phyloP scores from a whole-genome alignment of 2,888 invertebrate genomes.

The Drosophila pullipes region DNA sequence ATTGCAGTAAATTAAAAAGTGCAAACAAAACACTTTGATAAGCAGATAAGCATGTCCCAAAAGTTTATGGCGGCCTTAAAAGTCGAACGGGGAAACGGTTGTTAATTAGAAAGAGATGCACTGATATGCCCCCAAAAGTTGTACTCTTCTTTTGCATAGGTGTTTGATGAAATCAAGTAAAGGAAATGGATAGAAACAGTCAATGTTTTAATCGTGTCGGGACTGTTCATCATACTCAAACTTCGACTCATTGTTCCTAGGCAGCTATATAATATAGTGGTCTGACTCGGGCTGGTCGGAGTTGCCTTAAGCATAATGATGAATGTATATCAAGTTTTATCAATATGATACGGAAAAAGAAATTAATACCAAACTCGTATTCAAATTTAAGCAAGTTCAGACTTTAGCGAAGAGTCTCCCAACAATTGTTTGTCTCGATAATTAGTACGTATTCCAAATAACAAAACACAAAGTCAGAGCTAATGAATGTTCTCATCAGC shows the following conservation, averaged over 20 bases:
- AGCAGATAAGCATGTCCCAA: constrained; percentile 60
- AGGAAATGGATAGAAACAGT: background rate
- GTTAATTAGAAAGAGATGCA: constrained; percentile 57
- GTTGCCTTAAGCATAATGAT: background rate
- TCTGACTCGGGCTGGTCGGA: background rate
- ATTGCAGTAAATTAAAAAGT: constrained; percentile 82
- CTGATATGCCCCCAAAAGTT: constrained; percentile 4
- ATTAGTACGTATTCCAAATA: constrained; percentile 34
- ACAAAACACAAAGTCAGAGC: constrained; percentile 43
- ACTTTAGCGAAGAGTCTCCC: constrained; percentile 1
- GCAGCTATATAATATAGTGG: background rate
- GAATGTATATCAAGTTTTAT: too few relatives aligned
- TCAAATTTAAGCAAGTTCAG: background rate
- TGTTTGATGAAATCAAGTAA: background rate
- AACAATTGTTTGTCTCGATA: constrained; percentile 33
- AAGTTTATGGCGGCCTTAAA: constrained; percentile 71
- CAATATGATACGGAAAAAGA: too few relatives aligned
- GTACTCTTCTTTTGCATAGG: background rate
- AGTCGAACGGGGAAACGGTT: constrained; percentile 15
- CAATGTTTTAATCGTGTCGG: background rate
- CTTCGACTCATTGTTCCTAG: background rate
- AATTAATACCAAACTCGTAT: too few relatives aligned
- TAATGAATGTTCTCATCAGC: constrained; percentile 51
- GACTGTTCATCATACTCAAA: background rate
- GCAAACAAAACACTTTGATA: constrained; percentile 82